These are phyloP conservation scores for Probosciger aterrimus DNA, from an alignment of 2,113 vertebrate species.

Conservation along the genomic window DNA sequence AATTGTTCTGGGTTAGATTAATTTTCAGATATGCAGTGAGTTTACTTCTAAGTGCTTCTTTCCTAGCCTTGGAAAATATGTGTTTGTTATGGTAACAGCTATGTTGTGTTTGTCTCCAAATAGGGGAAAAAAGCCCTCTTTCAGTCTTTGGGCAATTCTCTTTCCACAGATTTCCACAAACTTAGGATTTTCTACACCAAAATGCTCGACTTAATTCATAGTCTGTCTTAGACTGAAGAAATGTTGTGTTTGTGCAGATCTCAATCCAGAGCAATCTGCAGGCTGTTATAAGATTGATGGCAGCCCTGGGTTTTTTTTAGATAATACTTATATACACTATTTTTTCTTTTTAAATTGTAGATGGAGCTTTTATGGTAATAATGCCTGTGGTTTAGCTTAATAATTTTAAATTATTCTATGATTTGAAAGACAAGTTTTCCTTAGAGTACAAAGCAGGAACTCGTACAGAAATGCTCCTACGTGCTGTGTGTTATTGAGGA, in stretches of 20 bases:
- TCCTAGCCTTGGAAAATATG: slow-evolving; percentile 24
- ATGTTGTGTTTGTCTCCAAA: slow-evolving; percentile 3
- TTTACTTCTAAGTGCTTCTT: slow-evolving; percentile 14
- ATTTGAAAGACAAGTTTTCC: background rate
- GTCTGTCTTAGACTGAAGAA: background rate
- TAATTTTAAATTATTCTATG: background rate
- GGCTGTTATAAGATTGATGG: background rate
- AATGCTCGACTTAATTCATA: background rate
- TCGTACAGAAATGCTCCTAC: background rate
- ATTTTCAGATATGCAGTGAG: slow-evolving; percentile 8
- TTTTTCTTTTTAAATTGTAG: background rate
- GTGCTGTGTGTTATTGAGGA: background rate
- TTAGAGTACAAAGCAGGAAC: background rate
- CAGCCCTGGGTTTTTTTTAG: background rate
- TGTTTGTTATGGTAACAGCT: slow-evolving; percentile 49
- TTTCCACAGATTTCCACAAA: background rate
- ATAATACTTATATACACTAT: background rate
- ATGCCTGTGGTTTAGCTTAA: background rate
- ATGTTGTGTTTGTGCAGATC: background rate
- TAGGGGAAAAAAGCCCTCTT: background rate
- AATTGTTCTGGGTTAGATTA: background rate
- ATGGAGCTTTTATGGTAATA: background rate
- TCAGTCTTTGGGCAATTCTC: background rate
- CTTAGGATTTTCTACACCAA: background rate
- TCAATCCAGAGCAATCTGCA: background rate